These are phyloP conservation scores for Fregetta grallaria DNA, from an alignment of 2,113 vertebrate species.

Conservation along the genomic window DNA sequence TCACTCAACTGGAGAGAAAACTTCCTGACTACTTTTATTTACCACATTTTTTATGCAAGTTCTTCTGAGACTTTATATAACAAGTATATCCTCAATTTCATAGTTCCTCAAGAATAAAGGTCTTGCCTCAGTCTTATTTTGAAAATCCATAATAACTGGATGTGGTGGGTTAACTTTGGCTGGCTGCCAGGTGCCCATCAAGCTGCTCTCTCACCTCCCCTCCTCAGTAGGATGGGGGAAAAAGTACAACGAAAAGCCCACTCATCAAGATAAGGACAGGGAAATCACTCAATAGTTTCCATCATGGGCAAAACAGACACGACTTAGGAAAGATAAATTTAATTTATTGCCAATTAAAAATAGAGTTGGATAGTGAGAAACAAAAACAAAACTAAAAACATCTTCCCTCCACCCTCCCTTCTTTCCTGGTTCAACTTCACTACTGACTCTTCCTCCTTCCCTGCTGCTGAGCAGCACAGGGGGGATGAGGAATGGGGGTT, in stretches of 20 bases:
- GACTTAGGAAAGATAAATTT: not conserved
- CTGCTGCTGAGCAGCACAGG: not conserved
- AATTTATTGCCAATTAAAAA: not conserved
- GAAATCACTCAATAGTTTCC: not conserved
- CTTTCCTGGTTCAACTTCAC: not conserved
- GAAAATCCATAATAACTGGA: not conserved
- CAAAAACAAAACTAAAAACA: not conserved
- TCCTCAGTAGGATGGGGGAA: not conserved
- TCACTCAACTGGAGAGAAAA: not conserved
- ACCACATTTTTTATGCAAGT: not conserved
- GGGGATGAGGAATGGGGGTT: rapidly evolving
- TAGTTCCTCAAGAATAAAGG: not conserved
- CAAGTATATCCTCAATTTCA: not conserved
- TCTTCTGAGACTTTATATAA: not conserved
- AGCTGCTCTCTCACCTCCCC: not conserved
- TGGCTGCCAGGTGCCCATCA: not conserved
- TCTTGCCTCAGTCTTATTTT: not conserved
- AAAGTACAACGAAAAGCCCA: not conserved
- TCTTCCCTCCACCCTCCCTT: not conserved
- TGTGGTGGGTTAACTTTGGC: not conserved
- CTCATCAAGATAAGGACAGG: not conserved
- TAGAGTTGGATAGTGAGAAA: not conserved
- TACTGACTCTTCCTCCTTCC: not conserved
- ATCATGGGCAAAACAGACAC: not conserved
- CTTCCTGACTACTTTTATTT: not conserved